Evolutionary conservation across 2,797 vertebrate genomes (phyloP), one percentile per base, ranked within the genome.

Genomic region (Molothrus aeneus): DNA sequence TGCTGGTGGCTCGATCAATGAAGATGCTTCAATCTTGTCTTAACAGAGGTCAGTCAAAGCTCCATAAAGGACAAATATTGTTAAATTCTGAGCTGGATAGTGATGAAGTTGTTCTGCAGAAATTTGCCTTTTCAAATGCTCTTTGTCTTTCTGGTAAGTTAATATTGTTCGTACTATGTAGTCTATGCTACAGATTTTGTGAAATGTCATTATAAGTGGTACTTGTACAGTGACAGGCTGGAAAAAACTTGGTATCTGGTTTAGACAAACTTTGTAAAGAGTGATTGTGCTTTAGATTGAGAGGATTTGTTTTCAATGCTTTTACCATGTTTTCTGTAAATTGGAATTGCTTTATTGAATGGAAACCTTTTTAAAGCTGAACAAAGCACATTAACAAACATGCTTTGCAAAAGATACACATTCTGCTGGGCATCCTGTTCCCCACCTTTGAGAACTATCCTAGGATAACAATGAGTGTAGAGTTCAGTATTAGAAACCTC

Each of bases 91-190:
- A 98, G 22, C 97, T 99, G 79, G 98, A 98, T 45, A 97, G 93
- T 32, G 98, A 98, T 32, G 98, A 99, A 65, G 95, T 98, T 25
- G 95, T 99, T 95, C 97, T 99, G 92, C 98, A 99, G 96, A 99
- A 99, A 91, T 99, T 99, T 97, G 99, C 99, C 13, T 99, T 99
- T 98, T 99, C 99, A 61, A 99, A 99, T 86, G 99, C 99, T 2
- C 98, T 99, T 25, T 99, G 98, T 96, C 98, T 99, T 74, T 99
- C 99, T 95, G 99, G 99, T 99, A 92, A 98, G 98, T 87, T 51
- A 80, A 7, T 92, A 11, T 31, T 89, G 40, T 90, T 86, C 7
- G 2, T 86, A 43, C 5, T 71, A 10, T 26, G 53, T 47, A 79
- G 36, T 26, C 26, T 74, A 1, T 71, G 74, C 43, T 22, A 43